Base-by-base conservation (phyloP, 2,888 invertebrate species). In the Neria commutata region DNA sequence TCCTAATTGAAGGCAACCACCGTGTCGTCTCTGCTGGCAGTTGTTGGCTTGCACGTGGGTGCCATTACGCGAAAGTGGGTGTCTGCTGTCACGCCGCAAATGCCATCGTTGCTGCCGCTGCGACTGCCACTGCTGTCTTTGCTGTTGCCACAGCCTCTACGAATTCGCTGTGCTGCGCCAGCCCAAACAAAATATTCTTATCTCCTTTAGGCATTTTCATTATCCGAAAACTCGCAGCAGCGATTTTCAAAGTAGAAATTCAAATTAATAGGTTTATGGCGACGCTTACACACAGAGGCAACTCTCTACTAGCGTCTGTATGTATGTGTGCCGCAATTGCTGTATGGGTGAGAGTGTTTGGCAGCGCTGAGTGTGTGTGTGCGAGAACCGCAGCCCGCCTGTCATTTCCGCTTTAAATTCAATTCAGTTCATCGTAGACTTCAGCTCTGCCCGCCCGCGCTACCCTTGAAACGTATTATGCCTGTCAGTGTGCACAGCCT, bases 1-100 rank as follows among this genome's bases (percentile, higher is more conserved):
- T 55, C 48, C 48, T 55, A 55, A 55, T 55, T 55, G 55, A 47
- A 47, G 42, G 42, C 21, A 42, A 42, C 42, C 42, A 42, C 37
- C 4, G n/a, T n/a, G 11, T 14, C 37, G n/a, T 3, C 37, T 33
- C 29, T 52, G 19, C 17, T 40, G 52, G 1, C 0, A 25, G 26
- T 48, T 42, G 1, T 42, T 42, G 42, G 29, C n/a, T 6, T 33
- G 14, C 5, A 21, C 21, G 42, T 42, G 42, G 21, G 4, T 42
- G 42, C 4, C 42, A 21, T 42, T 19, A 37, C 37, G 37, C 5
- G n/a, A n/a, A n/a, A 19, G 17, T 42, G 2, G 42, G 42, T 21
- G 42, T 29, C 29, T 11, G 29, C 3, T 21, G n/a, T 19, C 19
- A 19, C 19, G 17, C 42, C 21, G 42, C 42, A 8, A 42, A 42